Evolutionary conservation across 2,113 vertebrate genomes (phyloP), one percentile per base, ranked within the genome.

Genomic region (Semicossyphus pulcher): DNA sequence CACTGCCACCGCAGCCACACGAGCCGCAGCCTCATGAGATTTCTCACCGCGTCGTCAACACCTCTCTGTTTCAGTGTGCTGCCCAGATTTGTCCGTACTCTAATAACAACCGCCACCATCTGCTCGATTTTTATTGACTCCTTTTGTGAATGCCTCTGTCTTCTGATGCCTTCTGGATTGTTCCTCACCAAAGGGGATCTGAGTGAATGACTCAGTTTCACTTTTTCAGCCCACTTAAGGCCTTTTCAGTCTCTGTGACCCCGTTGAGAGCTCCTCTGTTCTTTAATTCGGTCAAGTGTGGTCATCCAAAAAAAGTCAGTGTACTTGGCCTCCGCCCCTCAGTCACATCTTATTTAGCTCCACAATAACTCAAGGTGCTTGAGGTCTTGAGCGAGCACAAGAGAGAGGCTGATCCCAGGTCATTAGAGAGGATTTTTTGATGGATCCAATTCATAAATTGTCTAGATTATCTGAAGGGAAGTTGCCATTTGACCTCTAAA

Each of bases 11-110:
- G 2, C 72, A 66, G 64, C 79, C 44, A 16, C 81, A 72, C 45
- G 61, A 83, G 32, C 81, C 83, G 60, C 76, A 63, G 51, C 66
- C 74, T 69, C 60, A 57, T 51, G 71, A 67, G 78, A 79, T 52
- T 73, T 64, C 69, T 59, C 48, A 73, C 80, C 51, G 23, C 53
- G 9, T 62, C 70, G 64, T 81, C 77, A 85, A 81, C 82, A 84
- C 74, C 74, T 88, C 82, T 59, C 31, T 2, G 6, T 84, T 70
- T 71, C 44, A 66, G 4, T 51, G 41, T 76, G 58, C 10, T 18
- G 75, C 48, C 64, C 57, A 52, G 59, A 68, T 84, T 78, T 47
- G 61, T 51, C 64, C 28, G 2, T 39, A 18, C 42, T 44, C 45
- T 59, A 44, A 65, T 42, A 51, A 15, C 29, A 59, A 29, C 64